Conservation (phyloP, 1,140 invertebrate species). For the Leptoteleia sp. region DNA sequence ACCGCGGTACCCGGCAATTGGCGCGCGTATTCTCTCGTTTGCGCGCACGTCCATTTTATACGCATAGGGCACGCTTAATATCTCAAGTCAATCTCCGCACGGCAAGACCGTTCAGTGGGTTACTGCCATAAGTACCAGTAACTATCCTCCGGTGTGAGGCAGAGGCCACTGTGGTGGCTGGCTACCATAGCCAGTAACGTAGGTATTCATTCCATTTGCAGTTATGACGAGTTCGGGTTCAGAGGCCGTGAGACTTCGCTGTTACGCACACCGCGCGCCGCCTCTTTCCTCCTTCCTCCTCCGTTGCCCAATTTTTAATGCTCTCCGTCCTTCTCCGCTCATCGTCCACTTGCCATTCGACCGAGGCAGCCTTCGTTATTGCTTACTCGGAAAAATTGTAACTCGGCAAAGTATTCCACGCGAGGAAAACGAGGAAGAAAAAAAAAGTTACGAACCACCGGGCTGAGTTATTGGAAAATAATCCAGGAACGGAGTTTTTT, state of each 20-base stretch:
- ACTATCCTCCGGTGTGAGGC: slow-evolving; percentile 69
- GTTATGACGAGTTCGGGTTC: slow-evolving; percentile 80
- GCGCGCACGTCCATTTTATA: slow-evolving; percentile 53
- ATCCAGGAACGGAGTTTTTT: slow-evolving; percentile 3
- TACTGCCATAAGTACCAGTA: slow-evolving; percentile 75
- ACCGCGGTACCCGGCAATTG: slow-evolving; percentile 67
- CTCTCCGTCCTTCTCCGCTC: slow-evolving; percentile 1
- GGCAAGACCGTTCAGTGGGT: slow-evolving; percentile 76
- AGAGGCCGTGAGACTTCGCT: slow-evolving; percentile 79
- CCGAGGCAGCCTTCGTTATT: slow-evolving; percentile 46
- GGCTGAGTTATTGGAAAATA: slow-evolving; percentile 50
- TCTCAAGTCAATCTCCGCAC: slow-evolving; percentile 75
- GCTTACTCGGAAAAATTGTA: slow-evolving; percentile 41
- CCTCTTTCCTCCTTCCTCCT: slow-evolving; percentile 25
- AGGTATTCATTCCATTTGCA: slow-evolving; percentile 80
- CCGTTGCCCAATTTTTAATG: slow-evolving; percentile 17
- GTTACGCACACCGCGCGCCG: slow-evolving; percentile 55
- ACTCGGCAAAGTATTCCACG: slow-evolving; percentile 27
- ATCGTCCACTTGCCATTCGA: slow-evolving; percentile 23
- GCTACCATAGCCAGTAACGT: slow-evolving; percentile 70
- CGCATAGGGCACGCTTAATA: slow-evolving; percentile 72
- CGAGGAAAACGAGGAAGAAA: not conserved
- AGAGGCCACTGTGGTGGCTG: slow-evolving; percentile 71
- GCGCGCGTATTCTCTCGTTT: slow-evolving; percentile 39
- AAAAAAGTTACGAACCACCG: slow-evolving; percentile 13